Base-by-base conservation (phyloP, 2,888 invertebrate species). In the Linyphia triangularis region DNA sequence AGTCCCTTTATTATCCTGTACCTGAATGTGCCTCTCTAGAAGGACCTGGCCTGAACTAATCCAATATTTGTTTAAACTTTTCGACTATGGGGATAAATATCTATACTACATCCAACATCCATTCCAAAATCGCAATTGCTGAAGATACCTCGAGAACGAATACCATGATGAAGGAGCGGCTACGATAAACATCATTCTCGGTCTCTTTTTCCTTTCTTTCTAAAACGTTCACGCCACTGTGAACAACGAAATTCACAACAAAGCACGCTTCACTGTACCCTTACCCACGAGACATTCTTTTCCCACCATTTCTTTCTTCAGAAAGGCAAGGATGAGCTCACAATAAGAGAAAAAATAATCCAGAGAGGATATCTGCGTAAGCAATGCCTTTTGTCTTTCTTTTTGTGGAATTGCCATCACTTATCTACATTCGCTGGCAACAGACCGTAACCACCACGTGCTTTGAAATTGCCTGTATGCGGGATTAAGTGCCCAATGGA, bases 381-480 rank as follows among this genome's bases (percentile, higher is more conserved):
- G 19, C 22, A 13, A n/a, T 33, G 26, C 19, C 40, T 77, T 73
- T 37, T 63, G 77, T 77, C 40, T 77, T 13, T 40, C 37, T 10
- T 26, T 22, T 22, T 10, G 70, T 2, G n/a, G 37, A 61, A 77
- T 77, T 77, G 61, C 26, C 59, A 24, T 51, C 37, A 43, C 19
- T 70, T 70, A 1, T n/a, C 9, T 5, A 33, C 24, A 61, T 61
- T 33, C 26, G 16, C 0, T 37, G 9, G 19, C 63, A 77, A 6
- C 63, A 26, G 63, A 77, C 77, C 77, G n/a, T 61, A 16, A 6
- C 61, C n/a, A 40, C 9, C 77, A 40, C 77, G 77, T 63, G 77
- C 77, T 9, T 13, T n/a, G 30, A 43, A 70, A 70, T 43, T 43
- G 70, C 26, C 28, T 16, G 16, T 51, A 51, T 16, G 51, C 24